Base-by-base conservation (phyloP, 2,113 vertebrate genomes). In the Pluvialis apricaria region DNA sequence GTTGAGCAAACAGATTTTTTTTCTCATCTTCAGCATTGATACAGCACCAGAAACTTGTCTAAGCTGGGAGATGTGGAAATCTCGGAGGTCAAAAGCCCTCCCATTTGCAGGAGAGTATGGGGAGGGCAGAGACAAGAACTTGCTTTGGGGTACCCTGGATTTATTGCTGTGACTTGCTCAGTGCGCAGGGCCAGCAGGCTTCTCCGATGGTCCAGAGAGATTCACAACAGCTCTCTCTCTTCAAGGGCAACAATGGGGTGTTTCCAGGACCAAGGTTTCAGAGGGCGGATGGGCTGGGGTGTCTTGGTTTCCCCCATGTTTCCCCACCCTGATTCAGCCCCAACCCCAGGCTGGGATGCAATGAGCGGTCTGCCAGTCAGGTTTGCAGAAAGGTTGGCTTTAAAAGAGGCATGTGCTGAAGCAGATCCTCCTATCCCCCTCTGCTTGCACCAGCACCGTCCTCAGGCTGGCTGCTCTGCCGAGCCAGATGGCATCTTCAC, bases 401-500 rank as follows among this genome's bases (percentile, higher is more conserved):
- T 15, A 24, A 77, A 38, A 21, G 20, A 22, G 32, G 44, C 55
- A 12, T 18, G 40, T 31, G 52, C 73, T 66, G 62, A 34, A 68
- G 38, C 52, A 45, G 75, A 51, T 58, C 47, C 38, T 70, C 36
- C 62, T 22, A 8, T 10, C 15, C 51, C n/a, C 28, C 69, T 78
- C 22, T 31, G 36, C 65, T 29, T 15, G 9, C 75, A 28, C 57
- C 76, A 52, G 34, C 65, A 21, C 51, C 11, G 3, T 55, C 62
- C 88, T 49, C 49, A 18, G 76, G 19, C 84, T 81, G 92, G 87
- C 52, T 76, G 72, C 79, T 90, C 54, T 68, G 54, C 49, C 2
- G 14, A 52, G 44, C 61, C 95, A 93, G 88, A 70, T 93, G 94
- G 94, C 70, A 42, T 14, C 79, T 76, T 5, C 88, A 9, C 51